Percentiles rank a stretch among this genome's conserved stretches.
Evolutionary conservation across 2,113 vertebrate species (phyloP).

Genomic region (Forbesichthys agassizii): DNA sequence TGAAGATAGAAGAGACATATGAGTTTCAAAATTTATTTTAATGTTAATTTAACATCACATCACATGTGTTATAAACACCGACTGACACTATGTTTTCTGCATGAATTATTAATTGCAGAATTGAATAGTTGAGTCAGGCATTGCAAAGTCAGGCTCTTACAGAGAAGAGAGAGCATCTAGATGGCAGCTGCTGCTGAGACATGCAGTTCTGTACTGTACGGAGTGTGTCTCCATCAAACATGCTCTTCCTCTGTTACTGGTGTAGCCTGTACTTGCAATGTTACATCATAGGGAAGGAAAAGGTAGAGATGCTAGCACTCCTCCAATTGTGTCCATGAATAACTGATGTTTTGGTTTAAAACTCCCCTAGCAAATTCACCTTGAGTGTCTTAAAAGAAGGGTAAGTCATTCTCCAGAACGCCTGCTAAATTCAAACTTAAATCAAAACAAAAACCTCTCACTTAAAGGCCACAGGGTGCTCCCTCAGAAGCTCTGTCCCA

Average conservation of each 20-base stretch:
- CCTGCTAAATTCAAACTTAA: too few relatives aligned
- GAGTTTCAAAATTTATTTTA: background rate
- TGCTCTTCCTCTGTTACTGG: background rate
- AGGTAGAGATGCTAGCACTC: too few relatives aligned
- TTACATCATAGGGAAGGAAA: background rate
- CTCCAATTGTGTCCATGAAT: too few relatives aligned
- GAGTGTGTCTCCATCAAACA: background rate
- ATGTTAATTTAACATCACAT: background rate
- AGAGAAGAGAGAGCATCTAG: background rate
- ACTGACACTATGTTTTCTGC: constrained; percentile 2
- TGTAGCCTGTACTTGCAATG: background rate
- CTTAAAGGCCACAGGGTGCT: too few relatives aligned
- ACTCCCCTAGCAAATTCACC: too few relatives aligned
- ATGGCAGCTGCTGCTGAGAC: background rate
- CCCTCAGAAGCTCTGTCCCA: too few relatives aligned
- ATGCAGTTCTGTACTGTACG: background rate
- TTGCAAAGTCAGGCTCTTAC: constrained; percentile 2
- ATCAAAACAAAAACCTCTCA: too few relatives aligned
- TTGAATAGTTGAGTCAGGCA: constrained; percentile 23
- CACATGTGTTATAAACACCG: constrained; percentile 14
- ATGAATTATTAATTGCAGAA: constrained; percentile 29
- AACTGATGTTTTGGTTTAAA: too few relatives aligned
- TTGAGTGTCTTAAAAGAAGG: too few relatives aligned
- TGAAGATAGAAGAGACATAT: constrained; percentile 5
- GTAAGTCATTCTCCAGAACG: too few relatives aligned